Conservation (phyloP, 2,113 vertebrate species). For the Motacilla tschutschensis region DNA sequence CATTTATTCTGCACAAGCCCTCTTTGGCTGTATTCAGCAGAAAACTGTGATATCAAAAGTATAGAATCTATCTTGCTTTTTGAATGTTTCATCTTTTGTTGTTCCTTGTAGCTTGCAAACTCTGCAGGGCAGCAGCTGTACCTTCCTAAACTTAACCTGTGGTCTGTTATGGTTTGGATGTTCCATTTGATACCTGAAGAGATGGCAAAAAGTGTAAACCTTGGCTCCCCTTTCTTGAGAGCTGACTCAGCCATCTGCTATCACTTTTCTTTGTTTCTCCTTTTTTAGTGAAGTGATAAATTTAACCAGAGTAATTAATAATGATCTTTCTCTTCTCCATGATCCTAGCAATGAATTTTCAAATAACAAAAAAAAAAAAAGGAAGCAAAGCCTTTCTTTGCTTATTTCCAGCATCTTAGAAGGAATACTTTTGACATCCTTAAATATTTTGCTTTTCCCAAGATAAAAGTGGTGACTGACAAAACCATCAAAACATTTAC, state of each 20-base stretch:
- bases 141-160: neutral
- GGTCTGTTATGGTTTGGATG: neutral
- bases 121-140: neutral
- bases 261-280: neutral
- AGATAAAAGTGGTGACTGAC: neutral
- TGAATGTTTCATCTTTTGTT: neutral
- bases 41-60: neutral
- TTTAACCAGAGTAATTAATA: neutral
- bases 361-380: neutral
- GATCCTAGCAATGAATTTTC: neutral
- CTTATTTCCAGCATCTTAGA: neutral
- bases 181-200: neutral
- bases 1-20: neutral
- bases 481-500: neutral
- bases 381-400: neutral
- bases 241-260: neutral
- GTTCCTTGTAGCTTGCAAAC: neutral
- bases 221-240: neutral
- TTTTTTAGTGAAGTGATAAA: neutral
- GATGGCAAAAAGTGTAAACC: neutral
- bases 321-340: neutral
- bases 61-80: neutral
- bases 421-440: neutral
- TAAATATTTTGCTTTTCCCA: neutral
- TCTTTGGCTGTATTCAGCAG: neutral